phyloP scores from a whole-genome alignment of 2,888 invertebrate species.

The Myathropa florea region DNA sequence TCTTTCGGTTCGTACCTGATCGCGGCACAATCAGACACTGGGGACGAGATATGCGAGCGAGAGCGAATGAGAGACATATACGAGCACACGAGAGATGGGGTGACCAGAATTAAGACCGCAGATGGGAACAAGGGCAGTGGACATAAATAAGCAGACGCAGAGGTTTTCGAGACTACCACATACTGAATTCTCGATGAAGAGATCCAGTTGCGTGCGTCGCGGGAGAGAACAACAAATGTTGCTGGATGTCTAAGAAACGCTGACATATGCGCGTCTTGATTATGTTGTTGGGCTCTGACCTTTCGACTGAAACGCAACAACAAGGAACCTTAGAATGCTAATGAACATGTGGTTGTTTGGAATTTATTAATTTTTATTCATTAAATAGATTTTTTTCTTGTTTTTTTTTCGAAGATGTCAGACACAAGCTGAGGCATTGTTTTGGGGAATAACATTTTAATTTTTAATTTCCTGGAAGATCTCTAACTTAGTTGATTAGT shows the following conservation, averaged over 20 bases:
- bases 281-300: constrained; percentile 48
- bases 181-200: constrained; percentile 59
- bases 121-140: constrained; percentile 55
- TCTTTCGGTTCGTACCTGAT: constrained; percentile 60
- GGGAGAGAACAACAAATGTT: constrained; percentile 22
- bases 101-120: constrained; percentile 52
- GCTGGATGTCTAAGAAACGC: constrained; percentile 31
- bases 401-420: constrained; percentile 13
- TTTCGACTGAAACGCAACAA: constrained; percentile 27
- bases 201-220: constrained; percentile 47
- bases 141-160: constrained; percentile 58
- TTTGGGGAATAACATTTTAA: constrained; percentile 63
- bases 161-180: constrained; percentile 32
- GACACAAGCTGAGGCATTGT: constrained; percentile 34
- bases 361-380: constrained; percentile 59
- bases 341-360: constrained; percentile 62
- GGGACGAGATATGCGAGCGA: background rate
- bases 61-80: background rate
- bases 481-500: constrained; percentile 20
- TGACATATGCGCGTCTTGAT: constrained; percentile 65
- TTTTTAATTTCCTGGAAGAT: constrained; percentile 44
- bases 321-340: constrained; percentile 49
- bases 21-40: constrained; percentile 61
- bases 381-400: constrained; percentile 25
- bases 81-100: constrained; percentile 21